A percentile compares a stretch with the other conserved stretches of the same genome.
phyloP scores from a whole-genome alignment of 2,888 invertebrate genomes.

The Hirtodrosophila confusa region DNA sequence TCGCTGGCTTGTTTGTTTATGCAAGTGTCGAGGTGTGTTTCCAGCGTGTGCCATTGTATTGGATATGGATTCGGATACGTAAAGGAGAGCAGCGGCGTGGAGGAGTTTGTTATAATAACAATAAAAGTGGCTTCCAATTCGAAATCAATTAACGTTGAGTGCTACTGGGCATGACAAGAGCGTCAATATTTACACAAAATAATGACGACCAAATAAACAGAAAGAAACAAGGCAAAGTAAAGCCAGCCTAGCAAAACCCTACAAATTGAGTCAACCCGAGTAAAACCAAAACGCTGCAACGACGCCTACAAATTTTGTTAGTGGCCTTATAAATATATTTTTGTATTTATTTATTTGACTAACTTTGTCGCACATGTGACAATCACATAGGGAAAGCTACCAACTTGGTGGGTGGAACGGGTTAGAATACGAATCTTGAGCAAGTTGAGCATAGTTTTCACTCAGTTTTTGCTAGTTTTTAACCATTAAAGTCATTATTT shows the following conservation, averaged over 20 bases:
- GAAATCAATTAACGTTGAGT: constrained; percentile 81
- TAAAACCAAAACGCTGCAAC: constrained; percentile 19
- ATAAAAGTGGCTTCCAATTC: constrained; percentile 75
- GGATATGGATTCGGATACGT: constrained; percentile 10
- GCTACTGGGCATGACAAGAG: constrained; percentile 81
- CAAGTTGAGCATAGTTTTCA: no score
- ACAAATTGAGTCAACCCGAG: constrained; percentile 9
- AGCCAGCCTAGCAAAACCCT: constrained; percentile 19
- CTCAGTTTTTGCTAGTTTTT: no score
- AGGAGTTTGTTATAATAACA: constrained; percentile 69
- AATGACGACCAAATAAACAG: constrained; percentile 76
- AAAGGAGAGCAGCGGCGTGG: constrained; percentile 4
- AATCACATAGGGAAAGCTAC: constrained; percentile 43
- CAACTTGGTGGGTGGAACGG: no score
- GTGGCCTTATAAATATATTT: neutral
- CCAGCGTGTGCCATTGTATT: constrained; percentile 32
- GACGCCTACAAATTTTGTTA: constrained; percentile 47
- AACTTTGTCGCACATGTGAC: constrained; percentile 51
- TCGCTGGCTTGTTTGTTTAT: constrained; percentile 50
- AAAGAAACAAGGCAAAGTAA: constrained; percentile 20
- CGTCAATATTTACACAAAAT: constrained; percentile 79
- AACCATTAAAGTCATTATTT: no score
- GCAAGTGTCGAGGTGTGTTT: constrained; percentile 59
- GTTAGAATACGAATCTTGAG: no score
- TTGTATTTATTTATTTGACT: constrained; percentile 18